phyloP scores from a whole-genome alignment of 2,797 vertebrate species.

The Falco biarmicus region DNA sequence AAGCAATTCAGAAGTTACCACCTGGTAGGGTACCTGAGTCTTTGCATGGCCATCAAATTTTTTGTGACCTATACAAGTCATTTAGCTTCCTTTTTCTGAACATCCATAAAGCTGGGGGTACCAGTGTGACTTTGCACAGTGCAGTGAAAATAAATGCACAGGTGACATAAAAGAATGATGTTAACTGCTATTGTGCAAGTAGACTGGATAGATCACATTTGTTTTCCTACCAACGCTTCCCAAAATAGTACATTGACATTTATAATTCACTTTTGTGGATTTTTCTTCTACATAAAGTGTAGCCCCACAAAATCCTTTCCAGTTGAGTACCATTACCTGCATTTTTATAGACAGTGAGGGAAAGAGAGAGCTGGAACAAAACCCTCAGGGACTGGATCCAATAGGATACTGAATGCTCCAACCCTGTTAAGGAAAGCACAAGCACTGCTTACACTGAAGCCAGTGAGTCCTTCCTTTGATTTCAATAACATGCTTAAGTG shows the following conservation, averaged over 20 bases:
- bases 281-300: background rate
- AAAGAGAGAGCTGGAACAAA: background rate
- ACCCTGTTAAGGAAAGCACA: background rate
- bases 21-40: background rate
- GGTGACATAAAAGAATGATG: background rate
- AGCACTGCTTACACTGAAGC: background rate
- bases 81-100: background rate
- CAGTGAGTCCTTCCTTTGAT: background rate
- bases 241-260: background rate
- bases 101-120: background rate
- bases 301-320: background rate
- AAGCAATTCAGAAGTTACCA: background rate
- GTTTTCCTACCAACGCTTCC: background rate
- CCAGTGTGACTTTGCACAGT: background rate
- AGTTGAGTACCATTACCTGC: background rate
- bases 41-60: background rate
- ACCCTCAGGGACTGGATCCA: background rate
- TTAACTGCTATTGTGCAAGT: background rate
- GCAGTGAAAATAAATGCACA: background rate
- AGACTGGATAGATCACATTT: background rate
- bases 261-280: background rate
- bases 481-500: background rate
- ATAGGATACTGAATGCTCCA: background rate
- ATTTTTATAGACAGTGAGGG: background rate
- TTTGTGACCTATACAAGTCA: background rate